Conservation (phyloP, 2,113 vertebrate species). For the Rostratula benghalensis region DNA sequence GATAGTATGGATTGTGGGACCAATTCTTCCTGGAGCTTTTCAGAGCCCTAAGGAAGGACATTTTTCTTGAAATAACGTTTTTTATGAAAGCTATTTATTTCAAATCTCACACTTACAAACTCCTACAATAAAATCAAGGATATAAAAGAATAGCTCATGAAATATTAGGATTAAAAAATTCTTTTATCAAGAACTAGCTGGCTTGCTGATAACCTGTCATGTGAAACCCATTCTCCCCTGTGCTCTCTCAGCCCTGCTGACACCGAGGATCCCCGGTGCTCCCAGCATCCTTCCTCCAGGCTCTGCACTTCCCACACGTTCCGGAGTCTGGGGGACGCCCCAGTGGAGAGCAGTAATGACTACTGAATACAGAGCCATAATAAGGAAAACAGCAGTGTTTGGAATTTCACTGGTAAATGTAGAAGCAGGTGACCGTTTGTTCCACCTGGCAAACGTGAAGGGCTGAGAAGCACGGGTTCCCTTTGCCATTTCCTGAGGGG, state of each 20-base stretch:
- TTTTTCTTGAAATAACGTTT: neutral
- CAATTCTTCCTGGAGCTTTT: neutral
- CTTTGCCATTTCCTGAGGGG: neutral
- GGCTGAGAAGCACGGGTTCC: neutral
- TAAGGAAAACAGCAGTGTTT: neutral
- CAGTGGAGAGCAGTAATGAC: neutral
- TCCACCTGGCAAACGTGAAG: neutral
- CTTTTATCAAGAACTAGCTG: neutral
- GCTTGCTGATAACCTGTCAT: neutral
- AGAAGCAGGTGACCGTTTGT: rapidly evolving
- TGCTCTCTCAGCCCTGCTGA: neutral
- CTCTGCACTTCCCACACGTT: neutral
- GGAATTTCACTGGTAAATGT: neutral
- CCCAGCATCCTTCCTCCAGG: neutral
- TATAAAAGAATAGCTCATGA: neutral
- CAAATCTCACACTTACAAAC: neutral
- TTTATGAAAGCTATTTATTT: neutral
- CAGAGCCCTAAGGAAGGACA: neutral
- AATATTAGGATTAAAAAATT: neutral
- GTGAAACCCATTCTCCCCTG: neutral
- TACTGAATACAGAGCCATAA: neutral
- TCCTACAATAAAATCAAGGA: neutral
- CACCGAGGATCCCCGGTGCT: neutral
- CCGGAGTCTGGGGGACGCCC: rapidly evolving
- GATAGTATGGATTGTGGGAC: neutral